Percentiles rank a stretch among this genome's conserved stretches.
Conservation (phyloP, 1,140 invertebrate species). For the Meloidogyne floridensis region DNA sequence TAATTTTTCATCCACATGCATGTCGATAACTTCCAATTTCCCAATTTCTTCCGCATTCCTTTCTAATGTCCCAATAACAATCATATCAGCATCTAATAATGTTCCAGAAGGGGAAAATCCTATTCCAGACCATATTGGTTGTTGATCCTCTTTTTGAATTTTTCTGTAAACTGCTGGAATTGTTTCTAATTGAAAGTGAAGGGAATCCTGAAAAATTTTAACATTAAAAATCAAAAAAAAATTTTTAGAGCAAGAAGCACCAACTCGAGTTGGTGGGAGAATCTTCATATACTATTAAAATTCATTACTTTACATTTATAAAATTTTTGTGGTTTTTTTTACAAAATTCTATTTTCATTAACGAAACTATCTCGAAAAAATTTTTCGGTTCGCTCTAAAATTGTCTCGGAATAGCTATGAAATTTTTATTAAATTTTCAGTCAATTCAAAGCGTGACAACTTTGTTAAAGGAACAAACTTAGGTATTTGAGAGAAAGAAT, state of each 20-base stretch:
- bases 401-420: too few relatives aligned
- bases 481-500: too few relatives aligned
- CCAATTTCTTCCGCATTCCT: not conserved
- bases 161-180: slow-evolving; percentile 73
- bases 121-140: slow-evolving; percentile 81
- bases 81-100: slow-evolving; percentile 61
- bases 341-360: too few relatives aligned
- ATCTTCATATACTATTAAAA: too few relatives aligned
- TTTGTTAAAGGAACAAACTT: too few relatives aligned
- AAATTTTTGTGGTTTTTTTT: too few relatives aligned
- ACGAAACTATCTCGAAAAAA: too few relatives aligned
- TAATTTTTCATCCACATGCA: slow-evolving; percentile 46
- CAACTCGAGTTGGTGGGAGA: not conserved
- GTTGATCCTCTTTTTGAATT: not conserved
- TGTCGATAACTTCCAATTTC: slow-evolving; percentile 51
- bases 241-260: not conserved
- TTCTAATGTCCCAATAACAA: slow-evolving; percentile 47
- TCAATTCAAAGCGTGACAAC: too few relatives aligned
- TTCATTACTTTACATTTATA: too few relatives aligned
- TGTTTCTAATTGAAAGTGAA: slow-evolving; percentile 84
- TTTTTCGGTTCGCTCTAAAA: too few relatives aligned
- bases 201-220: slow-evolving; percentile 66
- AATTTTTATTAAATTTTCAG: too few relatives aligned
- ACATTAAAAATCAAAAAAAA: not conserved
- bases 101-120: slow-evolving; percentile 79